A percentile compares a stretch with the other conserved stretches of the same genome.
phyloP scores from a whole-genome alignment of 2,113 vertebrate genomes.

The Grantiella picta region DNA sequence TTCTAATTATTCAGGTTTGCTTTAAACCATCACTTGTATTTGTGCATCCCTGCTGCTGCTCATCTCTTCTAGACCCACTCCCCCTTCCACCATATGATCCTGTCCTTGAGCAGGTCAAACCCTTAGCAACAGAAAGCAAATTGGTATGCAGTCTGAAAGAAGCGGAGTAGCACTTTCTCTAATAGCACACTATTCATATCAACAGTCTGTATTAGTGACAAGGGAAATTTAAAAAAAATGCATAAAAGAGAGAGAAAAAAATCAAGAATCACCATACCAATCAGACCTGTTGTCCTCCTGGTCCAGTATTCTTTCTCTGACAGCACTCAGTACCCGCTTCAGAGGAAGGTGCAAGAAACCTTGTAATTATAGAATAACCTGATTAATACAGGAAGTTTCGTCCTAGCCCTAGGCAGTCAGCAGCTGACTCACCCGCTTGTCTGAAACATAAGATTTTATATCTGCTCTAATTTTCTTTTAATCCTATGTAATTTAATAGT shows the following conservation, averaged over 20 bases:
- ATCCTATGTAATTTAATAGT: not conserved
- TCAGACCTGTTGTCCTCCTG: conserved; percentile 48
- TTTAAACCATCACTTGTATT: not conserved
- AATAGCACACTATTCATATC: not conserved
- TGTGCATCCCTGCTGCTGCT: not conserved
- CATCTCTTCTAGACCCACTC: not conserved
- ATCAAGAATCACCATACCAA: conserved; percentile 18
- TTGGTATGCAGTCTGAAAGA: not conserved
- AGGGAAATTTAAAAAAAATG: not conserved
- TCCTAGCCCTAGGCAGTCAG: conserved; percentile 62
- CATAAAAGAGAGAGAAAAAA: not conserved
- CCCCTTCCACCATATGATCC: not conserved
- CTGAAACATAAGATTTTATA: conserved; percentile 48
- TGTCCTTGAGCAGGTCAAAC: conserved; percentile 49
- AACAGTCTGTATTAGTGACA: not conserved
- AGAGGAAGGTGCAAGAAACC: conserved; percentile 62
- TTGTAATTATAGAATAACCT: conserved; percentile 67
- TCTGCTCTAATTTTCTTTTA: conserved; percentile 36
- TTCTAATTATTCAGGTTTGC: conserved; percentile 51
- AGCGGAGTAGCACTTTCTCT: not conserved
- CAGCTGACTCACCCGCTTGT: conserved; percentile 58
- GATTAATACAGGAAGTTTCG: conserved; percentile 67
- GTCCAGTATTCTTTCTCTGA: conserved; percentile 39
- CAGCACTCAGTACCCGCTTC: conserved; percentile 9
- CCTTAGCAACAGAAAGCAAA: conserved; percentile 32